Evolutionary conservation across 2,113 vertebrate species (phyloP), one percentile per base, ranked within the genome.

Genomic region (Nerophis lumbriciformis): DNA sequence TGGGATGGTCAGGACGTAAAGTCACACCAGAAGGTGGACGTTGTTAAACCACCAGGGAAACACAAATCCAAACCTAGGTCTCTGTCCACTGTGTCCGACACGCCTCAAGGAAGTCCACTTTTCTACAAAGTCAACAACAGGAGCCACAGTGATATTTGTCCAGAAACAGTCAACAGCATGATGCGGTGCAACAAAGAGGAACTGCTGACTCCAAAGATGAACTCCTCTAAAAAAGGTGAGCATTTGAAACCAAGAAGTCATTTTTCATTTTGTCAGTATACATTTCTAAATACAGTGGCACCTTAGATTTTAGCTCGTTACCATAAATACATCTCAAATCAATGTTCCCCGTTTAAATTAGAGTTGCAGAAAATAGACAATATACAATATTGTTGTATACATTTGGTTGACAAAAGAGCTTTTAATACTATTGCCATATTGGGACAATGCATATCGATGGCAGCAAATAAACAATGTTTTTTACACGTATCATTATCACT

Each of bases 201-300:
- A 0, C 78, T 83, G 0, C 63, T 81, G 59, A 92, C 91, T 0
- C 90, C 90, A 38, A 90, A 90, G 68, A 68, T 82, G 53, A 92
- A 82, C 78, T 45, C 75, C 9, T 16, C 19, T 0, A 88, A 84
- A 61, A 94, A 91, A 91, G 95, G 95, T 98, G 87, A 73, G 71
- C 7, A 48, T 8, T 15, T 8, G 2, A 12, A 42, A 38, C 37
- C 6, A n/a, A 35, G 6, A 4, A 4, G 19, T 14, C 11, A 3
- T 6, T 13, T 57, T 57, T 44, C 12, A 54, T 75, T 38, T 68
- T 73, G 61, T 69, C 58, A 71, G 42, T 39, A 60, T 67, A 0
- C 45, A 62, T 59, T 69, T 64, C 21, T 64, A 14, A 66, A 42
- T 38, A 45, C 61, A 61, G 1, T 28, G 28, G 28, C 0, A 28